Evolutionary conservation across 2,113 vertebrate genomes (phyloP).

Genomic region (Hassar affinis): DNA sequence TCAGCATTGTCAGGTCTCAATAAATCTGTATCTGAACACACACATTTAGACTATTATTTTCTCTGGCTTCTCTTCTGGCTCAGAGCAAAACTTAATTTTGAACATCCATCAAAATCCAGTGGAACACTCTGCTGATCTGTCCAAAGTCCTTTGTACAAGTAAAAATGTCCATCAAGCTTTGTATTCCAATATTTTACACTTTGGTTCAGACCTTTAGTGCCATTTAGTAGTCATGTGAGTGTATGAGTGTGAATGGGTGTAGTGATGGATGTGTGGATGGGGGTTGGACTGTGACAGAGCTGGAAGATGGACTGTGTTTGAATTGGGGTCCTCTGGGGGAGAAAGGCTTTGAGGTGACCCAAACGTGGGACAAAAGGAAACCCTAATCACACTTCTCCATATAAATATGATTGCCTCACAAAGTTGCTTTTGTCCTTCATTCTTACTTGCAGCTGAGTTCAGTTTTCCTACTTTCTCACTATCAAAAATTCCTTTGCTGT

Average conservation of each 20-base stretch:
- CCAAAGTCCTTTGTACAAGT: background rate
- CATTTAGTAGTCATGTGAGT: constrained; percentile 20
- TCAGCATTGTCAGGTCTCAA: background rate
- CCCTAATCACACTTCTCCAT: constrained; percentile 66
- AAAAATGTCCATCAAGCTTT: background rate
- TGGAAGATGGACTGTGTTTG: constrained; percentile 56
- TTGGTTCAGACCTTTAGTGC: background rate
- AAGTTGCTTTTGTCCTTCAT: constrained; percentile 37
- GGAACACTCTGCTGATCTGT: background rate
- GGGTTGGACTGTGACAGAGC: constrained; percentile 31
- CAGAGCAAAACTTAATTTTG: constrained; percentile 28
- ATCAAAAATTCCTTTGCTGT: background rate
- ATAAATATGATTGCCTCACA: background rate
- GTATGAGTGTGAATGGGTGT: constrained; percentile 14
- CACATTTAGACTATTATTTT: constrained; percentile 26
- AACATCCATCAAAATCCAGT: constrained; percentile 5
- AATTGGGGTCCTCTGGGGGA: constrained; percentile 69
- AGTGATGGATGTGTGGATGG: constrained; percentile 35
- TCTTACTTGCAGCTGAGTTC: background rate
- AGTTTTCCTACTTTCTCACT: background rate
- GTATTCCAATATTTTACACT: background rate
- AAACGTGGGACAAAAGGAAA: constrained; percentile 74
- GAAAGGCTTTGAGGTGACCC: constrained; percentile 72
- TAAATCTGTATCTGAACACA: constrained; percentile 1
- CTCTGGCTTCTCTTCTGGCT: constrained; percentile 14